A percentile compares a stretch with the other conserved stretches of the same genome.
Evolutionary conservation across 1,140 invertebrate species (phyloP).

Genomic region (Drosophila nasuta): DNA sequence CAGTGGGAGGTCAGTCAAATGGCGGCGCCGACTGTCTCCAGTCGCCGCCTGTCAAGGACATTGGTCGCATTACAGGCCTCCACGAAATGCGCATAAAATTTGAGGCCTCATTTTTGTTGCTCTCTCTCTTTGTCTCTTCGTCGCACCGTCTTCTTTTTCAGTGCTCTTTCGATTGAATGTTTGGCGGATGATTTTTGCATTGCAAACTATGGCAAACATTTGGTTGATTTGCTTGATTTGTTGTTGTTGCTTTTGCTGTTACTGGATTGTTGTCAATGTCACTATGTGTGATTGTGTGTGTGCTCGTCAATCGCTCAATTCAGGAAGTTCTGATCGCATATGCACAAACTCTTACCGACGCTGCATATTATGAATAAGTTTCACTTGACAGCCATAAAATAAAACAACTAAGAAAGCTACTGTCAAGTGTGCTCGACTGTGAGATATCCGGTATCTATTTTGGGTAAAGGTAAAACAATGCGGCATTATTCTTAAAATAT

Average conservation of each 20-base stretch:
- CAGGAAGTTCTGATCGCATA: conserved; percentile 56
- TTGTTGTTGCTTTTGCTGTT: not conserved
- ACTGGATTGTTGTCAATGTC: conserved; percentile 48
- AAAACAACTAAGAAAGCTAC: too few species aligned
- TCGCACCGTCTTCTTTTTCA: not conserved
- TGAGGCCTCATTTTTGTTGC: conserved; percentile 35
- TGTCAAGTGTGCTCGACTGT: too few species aligned
- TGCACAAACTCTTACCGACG: conserved; percentile 20
- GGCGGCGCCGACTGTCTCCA: conserved; percentile 57
- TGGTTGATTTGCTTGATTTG: conserved; percentile 1
- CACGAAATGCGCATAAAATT: conserved; percentile 63
- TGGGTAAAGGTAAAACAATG: too few species aligned
- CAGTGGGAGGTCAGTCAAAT: conserved; percentile 33
- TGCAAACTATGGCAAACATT: conserved; percentile 63
- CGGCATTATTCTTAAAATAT: too few species aligned
- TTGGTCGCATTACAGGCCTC: conserved; percentile 23
- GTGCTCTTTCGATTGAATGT: conserved; percentile 29
- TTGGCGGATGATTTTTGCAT: conserved; percentile 47
- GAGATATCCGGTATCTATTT: too few species aligned
- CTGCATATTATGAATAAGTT: conserved; percentile 57
- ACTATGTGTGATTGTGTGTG: not conserved
- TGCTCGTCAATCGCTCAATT: conserved; percentile 29
- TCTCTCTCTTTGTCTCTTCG: not conserved
- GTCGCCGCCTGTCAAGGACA: conserved; percentile 56
- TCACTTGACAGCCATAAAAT: not conserved